A percentile compares a stretch with the other conserved stretches of the same genome.
These are phyloP conservation scores for Tortricodes alternella DNA, from an alignment of 2,888 invertebrate genomes.

Conservation along the genomic window DNA sequence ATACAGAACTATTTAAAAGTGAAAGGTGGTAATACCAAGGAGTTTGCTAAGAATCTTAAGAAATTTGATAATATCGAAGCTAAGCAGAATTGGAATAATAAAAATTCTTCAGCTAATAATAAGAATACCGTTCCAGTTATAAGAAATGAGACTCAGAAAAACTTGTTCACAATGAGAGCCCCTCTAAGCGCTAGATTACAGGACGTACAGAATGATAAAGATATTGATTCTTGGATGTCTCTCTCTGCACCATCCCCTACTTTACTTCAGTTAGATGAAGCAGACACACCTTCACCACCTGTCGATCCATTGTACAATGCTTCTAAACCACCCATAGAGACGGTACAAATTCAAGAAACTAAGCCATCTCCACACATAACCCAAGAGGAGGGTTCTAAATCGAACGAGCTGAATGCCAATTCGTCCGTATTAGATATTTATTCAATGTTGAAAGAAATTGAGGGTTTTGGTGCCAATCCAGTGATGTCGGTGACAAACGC, in stretches of 20 bases:
- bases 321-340: constrained; percentile 33
- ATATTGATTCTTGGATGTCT: constrained; percentile 79
- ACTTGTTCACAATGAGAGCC: constrained; percentile 49
- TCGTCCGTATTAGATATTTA: constrained; percentile 77
- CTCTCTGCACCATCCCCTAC: constrained; percentile 68
- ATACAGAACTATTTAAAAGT: constrained; percentile 76
- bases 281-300: constrained; percentile 30
- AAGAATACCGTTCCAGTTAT: constrained; percentile 46
- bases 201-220: constrained; percentile 70
- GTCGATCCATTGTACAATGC: constrained; percentile 33
- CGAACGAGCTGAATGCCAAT: constrained; percentile 57
- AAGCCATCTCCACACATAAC: constrained; percentile 8
- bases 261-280: constrained; percentile 48
- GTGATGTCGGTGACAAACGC: constrained; percentile 49
- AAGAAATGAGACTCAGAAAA: constrained; percentile 59
- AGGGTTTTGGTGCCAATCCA: constrained; percentile 72
- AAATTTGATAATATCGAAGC: constrained; percentile 54
- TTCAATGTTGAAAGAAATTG: constrained; percentile 78
- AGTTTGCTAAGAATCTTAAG: constrained; percentile 49
- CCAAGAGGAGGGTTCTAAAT: constrained; percentile 39
- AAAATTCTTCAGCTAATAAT: constrained; percentile 41
- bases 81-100: constrained; percentile 68
- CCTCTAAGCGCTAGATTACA: constrained; percentile 72
- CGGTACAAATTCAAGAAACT: constrained; percentile 30
- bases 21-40: constrained; percentile 60